Evolutionary conservation across 2,888 invertebrate species (phyloP).

Genomic region (Busseola fusca): DNA sequence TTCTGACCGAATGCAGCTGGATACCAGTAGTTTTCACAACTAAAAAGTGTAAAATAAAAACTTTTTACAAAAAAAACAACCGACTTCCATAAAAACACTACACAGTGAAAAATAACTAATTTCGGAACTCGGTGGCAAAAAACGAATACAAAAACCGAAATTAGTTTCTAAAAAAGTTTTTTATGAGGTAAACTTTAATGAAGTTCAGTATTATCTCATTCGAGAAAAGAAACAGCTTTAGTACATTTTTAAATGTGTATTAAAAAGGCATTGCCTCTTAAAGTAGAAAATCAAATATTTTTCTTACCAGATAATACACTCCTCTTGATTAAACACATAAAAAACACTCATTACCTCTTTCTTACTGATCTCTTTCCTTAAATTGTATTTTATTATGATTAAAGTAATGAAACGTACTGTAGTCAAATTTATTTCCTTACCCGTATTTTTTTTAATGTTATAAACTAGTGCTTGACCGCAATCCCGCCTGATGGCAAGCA

Average conservation of each 20-base stretch:
- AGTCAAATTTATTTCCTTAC: slow-evolving; percentile 11
- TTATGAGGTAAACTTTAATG: not conserved
- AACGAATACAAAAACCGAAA: too few relatives aligned
- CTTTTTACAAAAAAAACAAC: too few relatives aligned
- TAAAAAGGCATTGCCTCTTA: not conserved
- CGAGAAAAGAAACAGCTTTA: not conserved
- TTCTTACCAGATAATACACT: slow-evolving; percentile 2
- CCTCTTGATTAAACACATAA: slow-evolving; percentile 42
- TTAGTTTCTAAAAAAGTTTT: too few relatives aligned
- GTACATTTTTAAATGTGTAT: not conserved
- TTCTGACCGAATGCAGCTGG: too few relatives aligned
- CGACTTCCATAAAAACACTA: too few relatives aligned
- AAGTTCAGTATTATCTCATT: not conserved
- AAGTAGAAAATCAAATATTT: slow-evolving; percentile 12
- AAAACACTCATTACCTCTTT: slow-evolving; percentile 11
- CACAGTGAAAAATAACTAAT: too few relatives aligned
- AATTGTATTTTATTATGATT: slow-evolving; percentile 30
- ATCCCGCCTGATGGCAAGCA: too few relatives aligned
- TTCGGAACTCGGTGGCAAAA: too few relatives aligned
- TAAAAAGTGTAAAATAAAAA: too few relatives aligned
- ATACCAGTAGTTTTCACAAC: too few relatives aligned
- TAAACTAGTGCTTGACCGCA: too few relatives aligned
- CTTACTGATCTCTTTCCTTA: slow-evolving; percentile 6
- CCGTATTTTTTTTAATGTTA: too few relatives aligned
- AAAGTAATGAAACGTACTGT: slow-evolving; percentile 10